A percentile compares a stretch with the other conserved stretches of the same genome.
Evolutionary conservation across 2,888 invertebrate species (phyloP).

Genomic region (Pristionchus japonicus): DNA sequence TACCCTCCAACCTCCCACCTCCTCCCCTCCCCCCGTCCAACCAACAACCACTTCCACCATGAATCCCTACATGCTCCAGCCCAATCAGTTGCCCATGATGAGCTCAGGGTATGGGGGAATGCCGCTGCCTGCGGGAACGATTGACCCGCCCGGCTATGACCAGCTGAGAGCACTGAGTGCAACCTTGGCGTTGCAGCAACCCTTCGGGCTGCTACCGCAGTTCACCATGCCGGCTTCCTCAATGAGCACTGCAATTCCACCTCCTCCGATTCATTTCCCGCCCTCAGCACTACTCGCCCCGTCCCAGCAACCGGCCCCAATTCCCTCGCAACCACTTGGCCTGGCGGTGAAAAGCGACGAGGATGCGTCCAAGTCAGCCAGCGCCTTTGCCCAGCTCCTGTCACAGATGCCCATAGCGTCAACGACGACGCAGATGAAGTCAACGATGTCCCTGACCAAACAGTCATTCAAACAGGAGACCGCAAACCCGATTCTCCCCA

Average conservation of each 20-base stretch:
- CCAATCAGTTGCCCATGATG: neutral
- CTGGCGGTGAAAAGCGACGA: neutral
- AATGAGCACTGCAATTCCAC: neutral
- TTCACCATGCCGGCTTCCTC: neutral
- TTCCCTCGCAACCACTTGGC: neutral
- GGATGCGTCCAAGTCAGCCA: neutral
- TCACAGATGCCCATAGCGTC: neutral
- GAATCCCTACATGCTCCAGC: neutral
- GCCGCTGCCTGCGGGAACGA: neutral
- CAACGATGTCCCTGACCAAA: neutral
- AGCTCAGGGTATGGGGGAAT: neutral
- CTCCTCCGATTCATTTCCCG: too few relatives aligned
- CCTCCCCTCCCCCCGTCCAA: neutral
- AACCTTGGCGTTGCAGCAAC: neutral
- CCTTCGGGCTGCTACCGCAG: neutral
- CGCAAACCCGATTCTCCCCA: too few relatives aligned
- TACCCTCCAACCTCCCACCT: neutral
- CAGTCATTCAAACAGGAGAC: too few relatives aligned
- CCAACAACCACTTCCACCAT: conserved; percentile 4
- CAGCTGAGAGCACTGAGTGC: neutral
- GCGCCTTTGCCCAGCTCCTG: too few relatives aligned
- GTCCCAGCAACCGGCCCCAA: too few relatives aligned
- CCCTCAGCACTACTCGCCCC: too few relatives aligned
- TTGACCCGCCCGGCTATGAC: neutral
- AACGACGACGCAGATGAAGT: neutral